Evolutionary conservation across 2,113 vertebrate species (phyloP).

Genomic region (Thoracochromis brauschi): DNA sequence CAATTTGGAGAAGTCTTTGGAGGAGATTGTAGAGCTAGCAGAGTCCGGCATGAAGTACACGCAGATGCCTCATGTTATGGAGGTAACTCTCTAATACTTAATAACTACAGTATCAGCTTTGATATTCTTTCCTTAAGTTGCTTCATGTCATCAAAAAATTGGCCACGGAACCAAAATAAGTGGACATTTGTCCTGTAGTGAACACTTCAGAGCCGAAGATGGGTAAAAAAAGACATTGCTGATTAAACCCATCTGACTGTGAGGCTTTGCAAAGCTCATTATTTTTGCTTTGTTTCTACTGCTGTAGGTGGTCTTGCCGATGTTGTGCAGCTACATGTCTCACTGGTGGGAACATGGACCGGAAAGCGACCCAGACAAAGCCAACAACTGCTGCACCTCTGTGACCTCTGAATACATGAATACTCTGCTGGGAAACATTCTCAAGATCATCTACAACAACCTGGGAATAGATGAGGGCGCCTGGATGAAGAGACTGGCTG

Average conservation of each 20-base stretch:
- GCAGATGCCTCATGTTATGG: constrained; percentile 95
- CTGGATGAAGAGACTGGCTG: constrained; percentile 96
- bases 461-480: constrained; percentile 92
- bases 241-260: neutral
- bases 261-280: neutral
- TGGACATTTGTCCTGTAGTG: neutral
- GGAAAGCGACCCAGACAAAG: constrained; percentile 73
- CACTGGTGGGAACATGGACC: constrained; percentile 96
- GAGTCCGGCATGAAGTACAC: constrained; percentile 91
- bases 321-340: constrained; percentile 96
- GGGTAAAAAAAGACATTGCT: neutral
- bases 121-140: neutral
- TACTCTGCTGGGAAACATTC: constrained; percentile 87
- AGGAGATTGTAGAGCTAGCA: constrained; percentile 89
- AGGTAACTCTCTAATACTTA: constrained; percentile 41
- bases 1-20: constrained; percentile 83
- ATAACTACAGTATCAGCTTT: neutral
- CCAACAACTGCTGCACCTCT: constrained; percentile 83
- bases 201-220: neutral
- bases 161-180: neutral
- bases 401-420: constrained; percentile 93
- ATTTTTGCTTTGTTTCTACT: neutral
- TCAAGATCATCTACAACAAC: constrained; percentile 97
- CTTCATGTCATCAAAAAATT: neutral
- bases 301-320: constrained; percentile 81